Evolutionary conservation across 2,113 vertebrate species (phyloP), one percentile per base, ranked within the genome.

Genomic region (Mesitornis unicolor): DNA sequence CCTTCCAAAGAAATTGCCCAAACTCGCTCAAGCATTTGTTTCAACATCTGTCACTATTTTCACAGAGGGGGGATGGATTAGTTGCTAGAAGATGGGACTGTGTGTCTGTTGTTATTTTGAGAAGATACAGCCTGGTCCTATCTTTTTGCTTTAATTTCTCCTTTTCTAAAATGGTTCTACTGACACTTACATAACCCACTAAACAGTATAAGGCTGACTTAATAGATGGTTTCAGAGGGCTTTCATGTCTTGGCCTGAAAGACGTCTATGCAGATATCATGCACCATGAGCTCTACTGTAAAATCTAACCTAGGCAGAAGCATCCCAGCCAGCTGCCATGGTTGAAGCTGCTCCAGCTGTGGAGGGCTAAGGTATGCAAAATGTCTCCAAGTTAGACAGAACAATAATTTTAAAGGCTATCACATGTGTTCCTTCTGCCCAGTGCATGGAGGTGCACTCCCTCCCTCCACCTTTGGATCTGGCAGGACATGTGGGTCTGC

Each of bases 21-120:
- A 73, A 76, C 22, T 83, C 9, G 4, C 70, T 85, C 63, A 80
- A 90, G 85, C 90, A 94, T 94, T 94, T 92, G 79, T 81, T 84
- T 87, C 92, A 90, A 94, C 90, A 87, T 90, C 88, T 96, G 92
- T 64, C 86, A 85, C 48, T 92, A 68, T 89, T 84, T 94, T 87
- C 84, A 84, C 28, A 71, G 69, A 77, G 60, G 20, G 47, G 50
- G 60, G 40, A 74, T 53, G 51, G 73, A 94, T 84, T 92, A 92
- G 48, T 79, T 92, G 69, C 79, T 87, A 86, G 73, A 92, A 89
- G 64, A 82, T 50, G 48, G 60, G 45, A 69, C 54, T 64, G 8
- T 54, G 42, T 71, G 57, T 68, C 56, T 94, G 54, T 74, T 95
- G 76, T 69, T 84, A 86, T 82, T 94, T 84, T 84, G 77, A 95